Base-by-base conservation (phyloP, 2,113 vertebrate species). In the Nestor notabilis region DNA sequence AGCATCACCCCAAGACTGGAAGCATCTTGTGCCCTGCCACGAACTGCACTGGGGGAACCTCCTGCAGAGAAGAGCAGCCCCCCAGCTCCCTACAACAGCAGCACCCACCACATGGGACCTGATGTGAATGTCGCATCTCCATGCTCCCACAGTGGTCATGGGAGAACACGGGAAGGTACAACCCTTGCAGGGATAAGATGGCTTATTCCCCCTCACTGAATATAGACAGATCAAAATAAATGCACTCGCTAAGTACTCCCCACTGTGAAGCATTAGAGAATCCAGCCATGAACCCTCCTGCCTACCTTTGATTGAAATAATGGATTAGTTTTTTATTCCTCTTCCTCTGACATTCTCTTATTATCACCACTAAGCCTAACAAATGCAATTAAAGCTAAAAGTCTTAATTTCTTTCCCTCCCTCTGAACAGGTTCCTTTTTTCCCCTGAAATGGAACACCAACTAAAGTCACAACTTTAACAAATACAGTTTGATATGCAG, bases 321-420 rank as follows among this genome's bases (percentile, higher is more conserved):
- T n/a, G 27, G 21, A 58, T 76, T 75, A 15, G 33, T 60, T 50
- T 7, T 77, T 61, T 52, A 94, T 56, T 97, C 89, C 95, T 84
- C 92, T 87, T 95, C 95, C 96, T 66, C 85, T 97, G 88, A 81
- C 79, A 91, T 95, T 87, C 72, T 75, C 81, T 93, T 81, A 93
- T 96, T 87, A 90, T 24, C 47, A 79, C 89, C 66, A 47, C 93
- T 93, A 97, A 97, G 75, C 66, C 95, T 95, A 97, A 97, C 41
- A 39, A 97, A 97, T 33, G 91, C 90, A 97, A 97, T 97, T 97
- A 97, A 95, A 97, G 92, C 88, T 93, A 87, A 80, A 96, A 98
- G 93, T 89, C 69, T 95, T 95, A 78, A 87, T 94, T 97, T 96
- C 63, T 87, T 84, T 71, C 33, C 55, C 60, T 82, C 77, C 43